Base-by-base conservation (phyloP, 2,888 invertebrate species). In the Leptinotarsa juncta region DNA sequence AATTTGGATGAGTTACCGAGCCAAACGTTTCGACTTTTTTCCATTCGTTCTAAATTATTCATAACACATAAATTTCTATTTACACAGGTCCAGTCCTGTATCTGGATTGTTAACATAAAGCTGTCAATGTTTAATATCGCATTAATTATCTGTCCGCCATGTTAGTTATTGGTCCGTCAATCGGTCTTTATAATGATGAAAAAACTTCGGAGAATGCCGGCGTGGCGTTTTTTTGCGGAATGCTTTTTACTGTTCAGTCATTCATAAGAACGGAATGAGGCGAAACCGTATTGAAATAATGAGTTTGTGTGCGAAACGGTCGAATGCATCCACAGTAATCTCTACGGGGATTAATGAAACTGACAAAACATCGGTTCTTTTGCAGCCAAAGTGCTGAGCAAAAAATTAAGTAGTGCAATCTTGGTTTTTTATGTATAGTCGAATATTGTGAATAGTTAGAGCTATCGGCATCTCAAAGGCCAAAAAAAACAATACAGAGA, bases 21-120 rank as follows among this genome's bases (percentile, higher is more conserved):
- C 80, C 81, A 82, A 84, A 85, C 83, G 83, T 82, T 82, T 81
- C 81, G 81, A 83, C 83, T 83, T 83, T 82, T 82, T 72, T 50
- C 14, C 23, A 4, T 20, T 81, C 82, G 77, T 81, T 82, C 82
- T 82, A 85, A 86, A 85, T 86, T 85, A 86, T 86, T 86, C 85
- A 85, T 85, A 86, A 85, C 82, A 83, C 85, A 86, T 86, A 85
- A 86, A 85, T 86, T 84, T 83, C 83, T 83, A 84, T 85, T 84
- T 83, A 84, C 83, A 84, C 83, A 83, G 81, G 79, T 81, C 81
- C 81, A 80, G 83, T 83, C 83, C 84, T 82, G 82, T 84, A 83
- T 85, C 82, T 83, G 84, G 85, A 85, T 85, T 85, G 85, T 85
- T 84, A 85, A 84, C 85, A 85, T 86, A 86, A 86, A 86, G 81